Conservation (phyloP, 2,888 invertebrate genomes). For the Chymomyza procnemis region DNA sequence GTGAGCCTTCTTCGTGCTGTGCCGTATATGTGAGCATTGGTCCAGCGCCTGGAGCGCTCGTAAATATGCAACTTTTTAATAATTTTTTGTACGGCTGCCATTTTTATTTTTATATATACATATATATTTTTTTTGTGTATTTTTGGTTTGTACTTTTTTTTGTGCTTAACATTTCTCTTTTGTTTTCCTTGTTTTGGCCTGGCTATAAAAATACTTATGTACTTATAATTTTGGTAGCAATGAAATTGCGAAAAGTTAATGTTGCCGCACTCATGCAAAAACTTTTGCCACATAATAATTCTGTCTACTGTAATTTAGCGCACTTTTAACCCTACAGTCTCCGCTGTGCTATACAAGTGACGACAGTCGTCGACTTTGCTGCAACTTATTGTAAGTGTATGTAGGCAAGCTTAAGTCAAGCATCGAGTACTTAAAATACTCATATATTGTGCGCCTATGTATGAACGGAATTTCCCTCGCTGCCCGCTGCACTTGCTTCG, state of each 20-base stretch:
- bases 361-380: conserved; percentile 12
- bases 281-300: neutral
- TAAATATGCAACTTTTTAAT: conserved; percentile 42
- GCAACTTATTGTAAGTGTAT: neutral
- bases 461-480: too few species aligned
- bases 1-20: conserved; percentile 23
- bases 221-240: neutral
- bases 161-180: conserved; percentile 16
- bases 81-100: conserved; percentile 17
- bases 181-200: neutral
- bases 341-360: neutral
- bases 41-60: conserved; percentile 10
- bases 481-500: too few species aligned
- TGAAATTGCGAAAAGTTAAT: neutral
- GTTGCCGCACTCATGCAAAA: neutral
- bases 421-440: neutral
- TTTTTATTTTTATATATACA: too few species aligned
- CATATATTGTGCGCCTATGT: neutral
- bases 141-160: neutral
- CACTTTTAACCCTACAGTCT: neutral
- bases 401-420: neutral
- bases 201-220: conserved; percentile 10
- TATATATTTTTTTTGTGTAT: conserved; percentile 17
- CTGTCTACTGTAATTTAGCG: neutral
- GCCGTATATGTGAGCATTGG: neutral